Base-by-base conservation (phyloP, 2,888 invertebrate species). In the Drosophila subsilvestris region DNA sequence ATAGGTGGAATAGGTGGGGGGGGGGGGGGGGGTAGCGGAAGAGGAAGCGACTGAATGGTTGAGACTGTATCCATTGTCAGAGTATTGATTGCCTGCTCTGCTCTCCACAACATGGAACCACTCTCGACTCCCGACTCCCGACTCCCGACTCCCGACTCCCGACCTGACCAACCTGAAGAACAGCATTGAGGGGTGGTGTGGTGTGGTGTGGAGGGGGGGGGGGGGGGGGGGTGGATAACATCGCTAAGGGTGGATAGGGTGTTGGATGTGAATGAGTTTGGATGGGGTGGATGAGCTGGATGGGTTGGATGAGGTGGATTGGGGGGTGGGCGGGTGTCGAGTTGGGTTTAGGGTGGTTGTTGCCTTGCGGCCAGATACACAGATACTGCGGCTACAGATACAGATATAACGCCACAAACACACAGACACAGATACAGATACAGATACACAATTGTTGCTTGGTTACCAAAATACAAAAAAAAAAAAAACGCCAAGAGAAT, bases 381-480 rank as follows among this genome's bases (percentile, higher is more conserved):
- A 32, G 32, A 45, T 22, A 53, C 25, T 25, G 6, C 25, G 4
- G 25, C 25, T 14, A 67, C 49, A 62, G 37, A 37, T 50, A 68
- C 69, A 55, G 44, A 45, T 22, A 53, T 50, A 59, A 25, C 44
- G 29, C 55, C 50, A 50, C 70, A 71, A 62, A n/a, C n/a, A n/a
- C n/a, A n/a, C n/a, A n/a, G 56, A 62, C 37, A 62, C 42, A 22
- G 55, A 37, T 48, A 67, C 69, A 67, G 75, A 86, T 77, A 86
- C 76, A 75, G 76, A 74, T 66, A 79, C 59, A 82, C 76, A 79
- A 81, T 60, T 72, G 89, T 89, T 89, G 90, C 89, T 80, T 70
- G 79, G 89, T 75, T 78, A 89, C 89, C 71, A 62, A 74, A 75
- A 85, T 22, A 69, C 69, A 67, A 66, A 62, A 61, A 74, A 75